phyloP scores from a whole-genome alignment of 2,888 invertebrate species.

The Archips xylosteana region DNA sequence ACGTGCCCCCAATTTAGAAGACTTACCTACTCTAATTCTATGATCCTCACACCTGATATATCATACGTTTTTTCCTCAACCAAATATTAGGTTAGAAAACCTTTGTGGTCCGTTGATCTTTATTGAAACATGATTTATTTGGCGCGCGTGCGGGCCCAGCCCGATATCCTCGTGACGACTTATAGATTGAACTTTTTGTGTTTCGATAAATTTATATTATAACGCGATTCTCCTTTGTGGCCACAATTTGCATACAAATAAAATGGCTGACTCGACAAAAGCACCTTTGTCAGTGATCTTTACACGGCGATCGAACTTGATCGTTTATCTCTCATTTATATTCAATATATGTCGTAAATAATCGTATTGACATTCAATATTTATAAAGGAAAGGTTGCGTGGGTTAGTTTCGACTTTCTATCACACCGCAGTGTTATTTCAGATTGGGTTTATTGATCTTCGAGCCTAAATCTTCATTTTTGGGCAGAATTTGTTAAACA shows the following conservation, averaged over 20 bases:
- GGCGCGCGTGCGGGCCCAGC: slow-evolving; percentile 18
- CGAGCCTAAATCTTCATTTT: background rate
- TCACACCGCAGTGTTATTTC: slow-evolving; percentile 22
- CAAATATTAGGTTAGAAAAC: slow-evolving; percentile 13
- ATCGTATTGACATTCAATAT: slow-evolving; percentile 81
- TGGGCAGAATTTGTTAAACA: background rate
- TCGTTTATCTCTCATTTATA: slow-evolving; percentile 81
- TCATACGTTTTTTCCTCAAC: slow-evolving; percentile 9
- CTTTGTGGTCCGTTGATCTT: background rate
- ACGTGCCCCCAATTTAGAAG: slow-evolving; percentile 53
- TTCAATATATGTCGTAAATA: slow-evolving; percentile 81
- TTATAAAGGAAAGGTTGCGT: slow-evolving; percentile 81
- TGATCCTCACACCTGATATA: slow-evolving; percentile 20
- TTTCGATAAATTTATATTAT: slow-evolving; percentile 59
- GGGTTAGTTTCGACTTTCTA: slow-evolving; percentile 59
- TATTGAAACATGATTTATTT: slow-evolving; percentile 16
- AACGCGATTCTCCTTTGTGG: slow-evolving; percentile 64
- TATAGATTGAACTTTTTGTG: slow-evolving; percentile 52
- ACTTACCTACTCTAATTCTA: slow-evolving; percentile 27
- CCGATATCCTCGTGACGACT: slow-evolving; percentile 42
- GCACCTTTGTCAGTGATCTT: slow-evolving; percentile 76
- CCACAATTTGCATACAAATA: slow-evolving; percentile 81
- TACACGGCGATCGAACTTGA: slow-evolving; percentile 72
- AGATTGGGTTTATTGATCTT: background rate
- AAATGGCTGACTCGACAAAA: slow-evolving; percentile 81